These are phyloP conservation scores for Catostomus latipinnis DNA, from an alignment of 2,797 vertebrate genomes.

Conservation along the genomic window DNA sequence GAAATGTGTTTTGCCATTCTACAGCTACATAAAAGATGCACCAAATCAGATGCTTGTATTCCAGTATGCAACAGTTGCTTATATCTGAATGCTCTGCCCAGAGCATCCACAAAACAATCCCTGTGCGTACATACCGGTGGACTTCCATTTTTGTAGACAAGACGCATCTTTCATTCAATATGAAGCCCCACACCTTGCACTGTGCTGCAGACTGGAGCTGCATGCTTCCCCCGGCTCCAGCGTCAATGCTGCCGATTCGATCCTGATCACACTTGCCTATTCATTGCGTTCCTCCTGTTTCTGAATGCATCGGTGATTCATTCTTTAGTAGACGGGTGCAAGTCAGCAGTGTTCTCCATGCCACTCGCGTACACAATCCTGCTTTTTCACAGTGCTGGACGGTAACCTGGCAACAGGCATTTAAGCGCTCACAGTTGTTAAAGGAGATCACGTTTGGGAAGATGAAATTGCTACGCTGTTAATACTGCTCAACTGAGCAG, in stretches of 20 bases:
- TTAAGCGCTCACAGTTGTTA: conserved; percentile 56
- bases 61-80: conserved; percentile 55
- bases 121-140: conserved; percentile 76
- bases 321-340: conserved; percentile 58
- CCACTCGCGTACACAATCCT: conserved; percentile 47
- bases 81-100: conserved; percentile 12
- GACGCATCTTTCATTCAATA: conserved; percentile 74
- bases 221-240: conserved; percentile 64
- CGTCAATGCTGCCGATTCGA: conserved; percentile 34
- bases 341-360: conserved; percentile 62
- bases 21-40: conserved; percentile 29
- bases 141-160: conserved; percentile 78
- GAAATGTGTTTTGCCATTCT: neutral
- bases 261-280: conserved; percentile 55
- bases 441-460: conserved; percentile 56
- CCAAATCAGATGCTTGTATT: neutral
- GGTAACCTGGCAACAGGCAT: conserved; percentile 71
- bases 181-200: conserved; percentile 72
- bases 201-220: conserved; percentile 73
- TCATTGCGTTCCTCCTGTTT: conserved; percentile 55
- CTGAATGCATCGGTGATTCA: conserved; percentile 56
- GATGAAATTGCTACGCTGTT: conserved; percentile 57
- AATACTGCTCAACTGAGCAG: conserved; percentile 50
- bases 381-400: conserved; percentile 57
- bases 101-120: neutral